A percentile compares a stretch with the other conserved stretches of the same genome.
phyloP scores from a whole-genome alignment of 1,140 invertebrate species.

The Cryptotermes secundus region DNA sequence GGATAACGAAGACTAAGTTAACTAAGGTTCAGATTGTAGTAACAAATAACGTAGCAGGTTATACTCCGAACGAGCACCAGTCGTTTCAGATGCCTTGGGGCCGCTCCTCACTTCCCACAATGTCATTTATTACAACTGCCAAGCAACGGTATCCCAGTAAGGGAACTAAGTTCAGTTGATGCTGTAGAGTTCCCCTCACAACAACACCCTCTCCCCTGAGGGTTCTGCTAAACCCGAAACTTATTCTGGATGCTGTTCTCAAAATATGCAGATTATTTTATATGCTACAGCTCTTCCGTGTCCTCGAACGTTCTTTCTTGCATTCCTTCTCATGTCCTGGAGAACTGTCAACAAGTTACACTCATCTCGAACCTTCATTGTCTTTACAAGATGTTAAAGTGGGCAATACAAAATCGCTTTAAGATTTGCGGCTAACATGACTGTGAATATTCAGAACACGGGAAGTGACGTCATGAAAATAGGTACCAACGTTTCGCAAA shows the following conservation, averaged over 20 bases:
- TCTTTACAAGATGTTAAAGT: background rate
- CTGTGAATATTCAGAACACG: too few relatives aligned
- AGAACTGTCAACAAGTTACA: background rate
- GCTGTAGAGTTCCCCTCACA: background rate
- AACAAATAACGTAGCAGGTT: background rate
- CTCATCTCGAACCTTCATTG: background rate
- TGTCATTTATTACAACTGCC: background rate
- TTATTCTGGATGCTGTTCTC: background rate
- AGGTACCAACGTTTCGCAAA: too few relatives aligned
- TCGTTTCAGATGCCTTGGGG: background rate
- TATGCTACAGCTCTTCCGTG: background rate
- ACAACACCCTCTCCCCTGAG: too few relatives aligned
- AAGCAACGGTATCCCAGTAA: too few relatives aligned
- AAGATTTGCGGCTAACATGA: background rate
- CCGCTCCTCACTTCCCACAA: background rate
- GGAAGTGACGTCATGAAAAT: too few relatives aligned
- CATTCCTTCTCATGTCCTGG: background rate
- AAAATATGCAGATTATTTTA: background rate
- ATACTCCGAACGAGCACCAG: background rate
- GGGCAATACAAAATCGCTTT: background rate
- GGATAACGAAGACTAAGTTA: background rate
- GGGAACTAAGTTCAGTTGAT: background rate
- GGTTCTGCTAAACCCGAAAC: background rate
- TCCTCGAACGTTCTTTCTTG: background rate
- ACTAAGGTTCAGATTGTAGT: background rate